Base-by-base conservation (phyloP, 2,888 invertebrate genomes). In the Calephelis perditalis region DNA sequence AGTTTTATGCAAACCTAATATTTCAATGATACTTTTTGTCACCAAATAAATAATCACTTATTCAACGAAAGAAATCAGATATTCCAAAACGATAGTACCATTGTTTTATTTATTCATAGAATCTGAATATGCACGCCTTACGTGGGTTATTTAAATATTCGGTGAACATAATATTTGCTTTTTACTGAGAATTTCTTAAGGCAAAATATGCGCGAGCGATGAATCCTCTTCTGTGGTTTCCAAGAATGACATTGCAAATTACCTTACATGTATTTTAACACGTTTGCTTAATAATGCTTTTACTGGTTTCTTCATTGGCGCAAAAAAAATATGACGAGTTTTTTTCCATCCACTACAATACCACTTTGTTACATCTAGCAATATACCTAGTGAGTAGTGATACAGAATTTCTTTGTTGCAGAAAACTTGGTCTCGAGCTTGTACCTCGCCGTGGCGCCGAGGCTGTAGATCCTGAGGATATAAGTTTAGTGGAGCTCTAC, bases 361-460 rank as follows among this genome's bases (percentile, higher is more conserved):
- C 26, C 26, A 26, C 26, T 26, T 26, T 26, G 26, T 26, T 26
- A 26, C 26, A 26, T 26, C 26, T 26, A 26, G 26, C 26, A 26
- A 26, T 26, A 26, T 26, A 26, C 6, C 5, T 8, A 40, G 7
- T 7, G 40, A 40, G 4, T 4, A 8, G 6, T 4, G 4, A 40
- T 40, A 40, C 40, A 37, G 15, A 15, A 15, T 26, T 26, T 60
- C 7, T 59, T 62, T 44, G 36, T 83, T 79, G 49, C 92, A 98
- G 98, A 81, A 97, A 97, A 91, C 92, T 98, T 58, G 96, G 96
- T 0, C 84, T 98, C 76, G 98, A 98, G 84, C 84, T 98, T 76
- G 98, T 98, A 36, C 98, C 98, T 0, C 93, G 98, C 37, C 94
- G 96, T 67, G 96, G 97, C 44, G 95, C 96, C 37, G 94, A 97